Base-by-base conservation (phyloP, 1,140 invertebrate genomes). In the Drosophila lowei region DNA sequence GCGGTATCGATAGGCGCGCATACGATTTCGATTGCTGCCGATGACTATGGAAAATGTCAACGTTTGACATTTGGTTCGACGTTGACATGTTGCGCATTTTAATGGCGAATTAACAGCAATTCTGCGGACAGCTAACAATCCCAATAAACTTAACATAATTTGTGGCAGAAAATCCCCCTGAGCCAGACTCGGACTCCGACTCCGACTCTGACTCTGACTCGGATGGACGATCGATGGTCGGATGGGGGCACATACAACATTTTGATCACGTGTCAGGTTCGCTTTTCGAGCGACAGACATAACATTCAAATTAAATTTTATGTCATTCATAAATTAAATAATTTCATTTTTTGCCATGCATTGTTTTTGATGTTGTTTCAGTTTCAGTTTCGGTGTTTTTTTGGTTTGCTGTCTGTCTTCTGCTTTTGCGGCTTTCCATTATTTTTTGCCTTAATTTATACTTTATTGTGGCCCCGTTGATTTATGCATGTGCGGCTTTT, bases 231-330 rank as follows among this genome's bases (percentile, higher is more conserved):
- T 30, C 30, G 30, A 30, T 30, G 34, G 34, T 11, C 34, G 34
- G 3, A 1, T 38, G 11, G 11, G 34, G 28, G 48, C 52, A 34
- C 56, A 79, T 73, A 47, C 46, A 59, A 61, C 38, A 88, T 86
- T 83, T 86, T 65, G 83, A 81, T 86, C 83, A 88, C 83, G 83
- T 79, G 78, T 83, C 73, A 11, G 41, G 63, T 64, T 75, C 68
- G 61, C 46, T 41, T 72, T 65, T 62, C 79, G 56, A 50, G 38
- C 58, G 63, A 84, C 76, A 76, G 67, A 76, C 76, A 84, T 77
- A 84, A 84, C 79, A 88, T 86, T 81, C 81, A 86, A 86, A 86
- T 86, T 88, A 88, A 83, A 88, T 77, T 86, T 86, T 75, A 86
- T 88, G 78, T 53, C 71, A 65, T 70, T 88, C 60, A 88, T 83